phyloP scores from a whole-genome alignment of 1,140 invertebrate genomes.

The Colletes latitarsis region DNA sequence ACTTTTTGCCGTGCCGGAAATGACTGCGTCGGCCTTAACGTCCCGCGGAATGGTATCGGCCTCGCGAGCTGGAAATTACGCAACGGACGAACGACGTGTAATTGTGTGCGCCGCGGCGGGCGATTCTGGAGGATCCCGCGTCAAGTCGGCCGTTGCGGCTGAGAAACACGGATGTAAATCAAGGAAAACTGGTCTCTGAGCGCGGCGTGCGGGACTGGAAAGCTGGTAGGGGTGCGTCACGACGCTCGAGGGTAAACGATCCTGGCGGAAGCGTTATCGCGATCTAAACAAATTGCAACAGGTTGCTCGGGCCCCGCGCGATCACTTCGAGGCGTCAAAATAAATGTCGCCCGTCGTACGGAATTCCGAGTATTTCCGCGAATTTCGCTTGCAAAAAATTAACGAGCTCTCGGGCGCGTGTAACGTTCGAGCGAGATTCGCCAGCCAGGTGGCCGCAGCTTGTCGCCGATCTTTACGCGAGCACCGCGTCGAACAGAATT shows the following conservation, averaged over 20 bases:
- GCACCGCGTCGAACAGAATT: constrained; percentile 37
- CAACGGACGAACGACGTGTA: constrained; percentile 24
- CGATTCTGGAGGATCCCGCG: constrained; percentile 13
- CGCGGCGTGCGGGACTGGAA: background rate
- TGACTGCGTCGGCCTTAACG: constrained; percentile 15
- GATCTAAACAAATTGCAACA: constrained; percentile 48
- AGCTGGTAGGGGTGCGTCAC: background rate
- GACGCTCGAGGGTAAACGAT: constrained; percentile 25
- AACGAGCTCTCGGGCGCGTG: background rate
- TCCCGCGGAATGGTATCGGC: constrained; percentile 30
- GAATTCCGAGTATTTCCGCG: constrained; percentile 31
- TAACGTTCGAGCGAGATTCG: constrained; percentile 3
- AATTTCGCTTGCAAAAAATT: constrained; percentile 22
- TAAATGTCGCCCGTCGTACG: constrained; percentile 1
- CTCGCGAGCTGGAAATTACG: constrained; percentile 33
- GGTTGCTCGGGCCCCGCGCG: background rate
- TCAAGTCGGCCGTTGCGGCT: background rate
- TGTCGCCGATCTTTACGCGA: constrained; percentile 51
- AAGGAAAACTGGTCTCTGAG: constrained; percentile 10
- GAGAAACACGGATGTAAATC: constrained; percentile 9
- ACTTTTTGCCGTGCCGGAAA: constrained; percentile 55
- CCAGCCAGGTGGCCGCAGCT: constrained; percentile 39
- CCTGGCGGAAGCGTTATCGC: constrained; percentile 23
- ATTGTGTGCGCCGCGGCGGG: constrained; percentile 34
- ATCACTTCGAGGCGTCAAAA: constrained; percentile 32